Conservation (phyloP, 2,888 invertebrate species). For the Netelia virgata region DNA sequence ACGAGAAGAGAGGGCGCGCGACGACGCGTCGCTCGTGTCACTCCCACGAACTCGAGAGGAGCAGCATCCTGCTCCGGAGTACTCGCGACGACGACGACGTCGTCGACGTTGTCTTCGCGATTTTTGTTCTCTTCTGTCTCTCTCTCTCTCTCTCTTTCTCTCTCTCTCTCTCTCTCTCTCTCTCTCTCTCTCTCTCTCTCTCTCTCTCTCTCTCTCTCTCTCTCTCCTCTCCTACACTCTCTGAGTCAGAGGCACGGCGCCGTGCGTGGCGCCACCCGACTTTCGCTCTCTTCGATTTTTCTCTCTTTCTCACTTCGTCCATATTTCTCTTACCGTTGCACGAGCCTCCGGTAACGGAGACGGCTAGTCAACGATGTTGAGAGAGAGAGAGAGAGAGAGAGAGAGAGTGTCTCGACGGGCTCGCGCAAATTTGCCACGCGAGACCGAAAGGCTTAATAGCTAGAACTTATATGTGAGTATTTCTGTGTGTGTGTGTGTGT, state of each 20-base stretch:
- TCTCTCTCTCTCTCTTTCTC: too few relatives aligned
- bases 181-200: slow-evolving; percentile 35
- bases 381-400: slow-evolving; percentile 39
- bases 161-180: slow-evolving; percentile 36
- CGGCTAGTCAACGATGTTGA: slow-evolving; percentile 48
- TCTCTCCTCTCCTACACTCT: slow-evolving; percentile 17
- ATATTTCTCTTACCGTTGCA: slow-evolving; percentile 28
- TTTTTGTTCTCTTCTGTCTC: slow-evolving; percentile 44
- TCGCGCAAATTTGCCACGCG: slow-evolving; percentile 3
- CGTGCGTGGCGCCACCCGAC: slow-evolving; percentile 65
- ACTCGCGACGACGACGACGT: slow-evolving; percentile 40
- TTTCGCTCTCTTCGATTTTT: slow-evolving; percentile 65
- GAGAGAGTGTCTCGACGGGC: slow-evolving; percentile 20
- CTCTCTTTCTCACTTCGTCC: slow-evolving; percentile 27
- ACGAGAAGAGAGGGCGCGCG: slow-evolving; percentile 1
- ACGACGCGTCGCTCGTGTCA: slow-evolving; percentile 36
- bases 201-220: slow-evolving; percentile 34
- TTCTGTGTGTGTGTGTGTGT: too few relatives aligned
- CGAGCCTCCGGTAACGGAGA: slow-evolving; percentile 45
- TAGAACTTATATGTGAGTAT: background rate
- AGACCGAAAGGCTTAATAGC: background rate
- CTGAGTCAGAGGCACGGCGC: slow-evolving; percentile 72
- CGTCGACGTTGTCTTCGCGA: slow-evolving; percentile 29
- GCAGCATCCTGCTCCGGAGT: slow-evolving; percentile 43
- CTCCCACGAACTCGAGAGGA: slow-evolving; percentile 34